phyloP scores from a whole-genome alignment of 2,888 invertebrate genomes.

The Dione vanillae region DNA sequence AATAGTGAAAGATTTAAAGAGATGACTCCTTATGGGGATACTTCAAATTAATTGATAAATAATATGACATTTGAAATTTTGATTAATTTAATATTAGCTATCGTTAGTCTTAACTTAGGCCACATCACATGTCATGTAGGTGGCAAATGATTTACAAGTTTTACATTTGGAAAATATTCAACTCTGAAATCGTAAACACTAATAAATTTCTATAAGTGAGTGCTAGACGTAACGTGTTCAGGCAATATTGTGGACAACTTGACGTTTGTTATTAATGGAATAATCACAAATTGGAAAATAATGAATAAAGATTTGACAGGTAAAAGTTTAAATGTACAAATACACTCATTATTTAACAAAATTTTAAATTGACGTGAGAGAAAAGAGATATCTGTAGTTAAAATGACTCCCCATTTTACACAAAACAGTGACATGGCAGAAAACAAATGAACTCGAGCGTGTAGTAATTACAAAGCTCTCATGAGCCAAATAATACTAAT shows the following conservation, averaged over 20 bases:
- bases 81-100: too few species aligned
- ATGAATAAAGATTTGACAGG: constrained; percentile 42
- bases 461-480: constrained; percentile 71
- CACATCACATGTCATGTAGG: too few species aligned
- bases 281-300: constrained; percentile 17
- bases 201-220: too few species aligned
- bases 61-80: too few species aligned
- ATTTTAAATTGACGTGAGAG: constrained; percentile 51
- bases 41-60: too few species aligned
- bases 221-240: too few species aligned
- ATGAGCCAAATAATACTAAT: constrained; percentile 66
- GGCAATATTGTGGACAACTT: neutral
- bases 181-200: too few species aligned
- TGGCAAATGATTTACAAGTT: too few species aligned
- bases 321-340: constrained; percentile 2
- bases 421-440: constrained; percentile 73
- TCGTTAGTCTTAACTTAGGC: too few species aligned
- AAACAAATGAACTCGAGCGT: constrained; percentile 62
- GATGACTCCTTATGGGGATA: too few species aligned
- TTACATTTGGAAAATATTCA: too few species aligned
- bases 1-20: too few species aligned
- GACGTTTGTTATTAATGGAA: neutral
- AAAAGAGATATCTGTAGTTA: constrained; percentile 76
- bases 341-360: constrained; percentile 48
- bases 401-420: constrained; percentile 69